Conservation (phyloP, 2,888 invertebrate genomes). For the Drosophila meridionalis region DNA sequence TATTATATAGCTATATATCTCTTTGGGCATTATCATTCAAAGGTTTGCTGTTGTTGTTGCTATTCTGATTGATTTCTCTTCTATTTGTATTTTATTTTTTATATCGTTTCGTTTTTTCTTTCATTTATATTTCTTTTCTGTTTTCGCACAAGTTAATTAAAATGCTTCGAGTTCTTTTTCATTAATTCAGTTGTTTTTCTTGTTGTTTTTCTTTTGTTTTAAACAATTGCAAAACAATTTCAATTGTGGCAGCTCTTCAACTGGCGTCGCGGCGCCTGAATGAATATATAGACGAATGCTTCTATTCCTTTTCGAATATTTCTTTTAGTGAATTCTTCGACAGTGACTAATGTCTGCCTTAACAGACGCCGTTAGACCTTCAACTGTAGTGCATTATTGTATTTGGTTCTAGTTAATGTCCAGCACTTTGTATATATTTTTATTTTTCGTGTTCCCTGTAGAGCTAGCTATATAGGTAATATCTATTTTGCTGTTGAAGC, state of each 20-base stretch:
- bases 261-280: slow-evolving; percentile 67
- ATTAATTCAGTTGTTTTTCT: slow-evolving; percentile 29
- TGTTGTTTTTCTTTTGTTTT: slow-evolving; percentile 37
- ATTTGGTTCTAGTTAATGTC: slow-evolving; percentile 16
- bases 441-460: neutral
- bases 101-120: slow-evolving; percentile 4
- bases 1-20: slow-evolving; percentile 29
- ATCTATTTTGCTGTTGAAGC: neutral
- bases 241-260: slow-evolving; percentile 39
- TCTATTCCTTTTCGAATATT: slow-evolving; percentile 10
- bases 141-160: slow-evolving; percentile 67
- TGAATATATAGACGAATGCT: slow-evolving; percentile 39
- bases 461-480: neutral
- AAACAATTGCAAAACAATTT: slow-evolving; percentile 70
- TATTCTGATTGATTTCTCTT: slow-evolving; percentile 36
- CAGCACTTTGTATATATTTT: neutral
- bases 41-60: slow-evolving; percentile 27
- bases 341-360: slow-evolving; percentile 58
- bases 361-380: slow-evolving; percentile 30
- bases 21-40: slow-evolving; percentile 24
- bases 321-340: slow-evolving; percentile 49
- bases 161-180: slow-evolving; percentile 55
- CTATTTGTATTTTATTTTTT: slow-evolving; percentile 10
- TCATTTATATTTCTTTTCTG: slow-evolving; percentile 14
- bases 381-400: slow-evolving; percentile 35